phyloP scores from a whole-genome alignment of 2,888 invertebrate genomes.

The Pseudococcus viburni region DNA sequence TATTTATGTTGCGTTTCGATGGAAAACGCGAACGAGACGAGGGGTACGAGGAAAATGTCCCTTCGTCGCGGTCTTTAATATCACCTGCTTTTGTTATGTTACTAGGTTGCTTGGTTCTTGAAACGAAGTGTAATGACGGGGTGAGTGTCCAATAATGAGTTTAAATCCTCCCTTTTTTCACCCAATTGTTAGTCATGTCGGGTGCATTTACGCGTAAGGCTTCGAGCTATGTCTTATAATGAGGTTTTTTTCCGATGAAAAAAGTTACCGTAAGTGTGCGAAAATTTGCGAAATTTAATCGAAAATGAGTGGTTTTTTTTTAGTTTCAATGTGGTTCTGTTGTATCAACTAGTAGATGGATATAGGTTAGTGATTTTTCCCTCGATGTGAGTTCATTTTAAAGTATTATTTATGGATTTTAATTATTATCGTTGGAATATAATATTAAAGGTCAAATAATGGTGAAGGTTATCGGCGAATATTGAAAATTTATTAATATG shows the following conservation, averaged over 20 bases:
- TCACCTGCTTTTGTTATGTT: conserved; percentile 66
- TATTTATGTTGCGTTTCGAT: background rate
- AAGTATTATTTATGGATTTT: background rate
- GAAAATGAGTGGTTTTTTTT: background rate
- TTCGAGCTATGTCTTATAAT: conserved; percentile 37
- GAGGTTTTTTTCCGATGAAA: background rate
- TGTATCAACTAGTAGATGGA: background rate
- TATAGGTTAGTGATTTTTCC: background rate
- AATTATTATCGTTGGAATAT: background rate
- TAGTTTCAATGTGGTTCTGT: background rate
- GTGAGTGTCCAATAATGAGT: conserved; percentile 66
- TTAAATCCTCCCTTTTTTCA: conserved; percentile 61
- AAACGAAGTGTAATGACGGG: conserved; percentile 53
- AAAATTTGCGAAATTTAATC: background rate
- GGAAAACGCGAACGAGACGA: background rate
- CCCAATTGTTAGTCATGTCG: conserved; percentile 36
- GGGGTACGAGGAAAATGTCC: conserved; percentile 34
- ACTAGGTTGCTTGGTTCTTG: conserved; percentile 65
- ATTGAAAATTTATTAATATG: background rate
- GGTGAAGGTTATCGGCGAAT: background rate
- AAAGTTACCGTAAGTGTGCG: background rate
- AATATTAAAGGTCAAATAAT: background rate
- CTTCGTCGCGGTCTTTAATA: conserved; percentile 61
- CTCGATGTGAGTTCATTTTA: background rate
- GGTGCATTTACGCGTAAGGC: conserved; percentile 55